Conservation (phyloP, 2,888 invertebrate species). For the Acleris holmiana region DNA sequence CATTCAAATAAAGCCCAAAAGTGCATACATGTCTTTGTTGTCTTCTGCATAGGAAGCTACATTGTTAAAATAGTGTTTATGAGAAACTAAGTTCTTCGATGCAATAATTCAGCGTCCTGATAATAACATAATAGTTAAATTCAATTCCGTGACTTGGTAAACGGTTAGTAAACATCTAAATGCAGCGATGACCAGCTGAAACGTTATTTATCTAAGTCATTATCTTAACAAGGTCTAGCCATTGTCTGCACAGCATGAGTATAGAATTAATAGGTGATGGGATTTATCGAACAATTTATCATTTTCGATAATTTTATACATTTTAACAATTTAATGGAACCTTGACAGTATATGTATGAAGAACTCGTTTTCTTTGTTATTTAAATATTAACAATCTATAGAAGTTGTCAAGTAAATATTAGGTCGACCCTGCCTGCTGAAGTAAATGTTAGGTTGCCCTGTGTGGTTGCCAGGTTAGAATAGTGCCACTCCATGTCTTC, state of each 20-base stretch:
- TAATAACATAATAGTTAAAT: constrained; percentile 3
- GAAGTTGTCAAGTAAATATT: no score
- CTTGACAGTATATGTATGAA: background rate
- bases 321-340: background rate
- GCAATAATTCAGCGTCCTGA: background rate
- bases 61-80: no score
- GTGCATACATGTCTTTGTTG: no score
- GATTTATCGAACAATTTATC: constrained; percentile 1
- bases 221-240: constrained; percentile 9
- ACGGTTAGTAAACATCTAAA: constrained; percentile 7
- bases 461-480: no score
- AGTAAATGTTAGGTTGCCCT: no score
- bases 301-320: background rate
- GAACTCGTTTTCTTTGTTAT: no score
- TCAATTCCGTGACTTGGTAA: background rate
- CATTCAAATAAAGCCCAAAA: no score
- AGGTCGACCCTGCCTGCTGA: no score
- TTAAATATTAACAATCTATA: no score
- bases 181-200: constrained; percentile 8
- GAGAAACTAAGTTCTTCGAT: no score
- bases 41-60: no score
- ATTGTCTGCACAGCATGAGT: constrained; percentile 8
- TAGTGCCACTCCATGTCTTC: no score
- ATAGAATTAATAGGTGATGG: constrained; percentile 3
- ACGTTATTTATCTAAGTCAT: constrained; percentile 10